phyloP scores from a whole-genome alignment of 2,113 vertebrate genomes.

The Rhinolophus sinicus region DNA sequence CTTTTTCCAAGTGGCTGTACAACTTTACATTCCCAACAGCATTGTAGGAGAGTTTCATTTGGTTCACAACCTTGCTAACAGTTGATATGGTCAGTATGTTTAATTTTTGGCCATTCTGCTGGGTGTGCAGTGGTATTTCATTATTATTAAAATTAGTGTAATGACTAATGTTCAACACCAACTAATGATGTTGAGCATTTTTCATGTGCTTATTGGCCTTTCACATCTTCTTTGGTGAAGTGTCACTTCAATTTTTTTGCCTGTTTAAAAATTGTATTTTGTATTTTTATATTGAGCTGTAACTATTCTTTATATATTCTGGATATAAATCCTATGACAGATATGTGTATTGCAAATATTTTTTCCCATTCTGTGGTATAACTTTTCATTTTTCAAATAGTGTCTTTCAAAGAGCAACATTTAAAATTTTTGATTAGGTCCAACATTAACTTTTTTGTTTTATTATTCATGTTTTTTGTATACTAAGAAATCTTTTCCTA shows the following conservation, averaged over 20 bases:
- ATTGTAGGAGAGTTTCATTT: neutral
- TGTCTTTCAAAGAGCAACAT: conserved; percentile 1
- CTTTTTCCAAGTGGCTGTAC: conserved; percentile 5
- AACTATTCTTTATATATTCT: conserved; percentile 16
- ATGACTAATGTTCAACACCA: conserved; percentile 34
- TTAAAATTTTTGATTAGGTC: neutral
- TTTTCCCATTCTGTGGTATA: neutral
- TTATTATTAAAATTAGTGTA: conserved; percentile 30
- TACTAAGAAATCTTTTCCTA: neutral
- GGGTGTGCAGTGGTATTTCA: neutral
- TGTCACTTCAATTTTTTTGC: neutral
- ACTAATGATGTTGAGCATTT: neutral
- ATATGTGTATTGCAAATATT: neutral
- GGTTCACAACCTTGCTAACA: neutral
- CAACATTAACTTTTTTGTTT: neutral
- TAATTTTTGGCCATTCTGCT: conserved; percentile 24
- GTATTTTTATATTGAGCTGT: neutral
- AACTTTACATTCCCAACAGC: neutral
- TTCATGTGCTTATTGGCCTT: neutral
- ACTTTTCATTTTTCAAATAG: neutral
- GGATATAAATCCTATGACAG: neutral
- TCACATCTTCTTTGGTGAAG: conserved; percentile 25
- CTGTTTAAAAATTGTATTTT: neutral
- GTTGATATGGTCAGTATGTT: neutral
- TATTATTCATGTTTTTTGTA: neutral